Base-by-base conservation (phyloP, 2,888 invertebrate genomes). In the Drosophila macrospina region DNA sequence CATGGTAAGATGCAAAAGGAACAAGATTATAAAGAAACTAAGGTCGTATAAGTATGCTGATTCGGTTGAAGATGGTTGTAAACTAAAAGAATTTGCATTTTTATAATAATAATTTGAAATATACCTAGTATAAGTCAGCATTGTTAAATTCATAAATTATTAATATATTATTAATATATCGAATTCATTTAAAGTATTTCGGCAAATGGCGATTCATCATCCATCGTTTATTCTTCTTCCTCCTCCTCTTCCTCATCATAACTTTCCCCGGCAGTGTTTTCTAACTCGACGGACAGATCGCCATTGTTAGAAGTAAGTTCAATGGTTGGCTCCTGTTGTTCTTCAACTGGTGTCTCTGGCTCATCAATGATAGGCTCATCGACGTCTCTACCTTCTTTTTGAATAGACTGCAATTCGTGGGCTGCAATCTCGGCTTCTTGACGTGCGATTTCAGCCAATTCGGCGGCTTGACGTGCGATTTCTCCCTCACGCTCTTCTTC, bases 401-500 rank as follows among this genome's bases (percentile, higher is more conserved):
- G 91, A 42, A 90, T 79, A 3, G 83, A 88, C 69, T 92, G 91
- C n/a, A 94, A 91, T 85, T 94, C 94, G 79, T 94, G 94, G 37
- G 94, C 93, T n/a, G 94, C 93, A 8, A 93, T 93, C 67, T 94
- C 94, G 16, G 94, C 93, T 63, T 94, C 94, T 91, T 94, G 94
- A 72, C 94, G 93, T 5, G 94, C 94, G 41, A 94, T 93, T 90
- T 95, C 95, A 0, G 95, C 95, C 81, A 95, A 91, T 91, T 95
- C 95, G 47, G 94, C 95, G 71, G 95, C 95, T 93, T 95, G 95
- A 84, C 95, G 93, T 51, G 95, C 95, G 74, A 95, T 93, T 88
- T 95, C 95, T 6, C 93, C 94, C 91, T 95, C 95, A 24, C 93
- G 93, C 8, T 92, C 93, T 63, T 93, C 93, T 76, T 93, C 93